Evolutionary conservation across 2,888 invertebrate genomes (phyloP).

Genomic region (Hylaea fasciaria): DNA sequence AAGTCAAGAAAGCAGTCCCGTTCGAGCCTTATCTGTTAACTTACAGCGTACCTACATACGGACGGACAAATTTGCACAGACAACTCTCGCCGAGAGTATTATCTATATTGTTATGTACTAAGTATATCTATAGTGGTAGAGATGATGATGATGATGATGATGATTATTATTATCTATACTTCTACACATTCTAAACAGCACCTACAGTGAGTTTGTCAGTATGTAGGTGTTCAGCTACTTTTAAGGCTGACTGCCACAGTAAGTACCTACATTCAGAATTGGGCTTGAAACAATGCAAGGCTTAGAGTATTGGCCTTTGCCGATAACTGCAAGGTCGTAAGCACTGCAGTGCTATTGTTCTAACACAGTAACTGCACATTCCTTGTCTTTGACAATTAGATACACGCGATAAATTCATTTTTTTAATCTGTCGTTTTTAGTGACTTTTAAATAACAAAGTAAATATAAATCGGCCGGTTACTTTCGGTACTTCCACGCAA

Average conservation of each 20-base stretch:
- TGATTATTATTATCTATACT: no score
- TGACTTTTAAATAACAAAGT: no score
- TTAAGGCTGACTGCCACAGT: no score
- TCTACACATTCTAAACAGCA: no score
- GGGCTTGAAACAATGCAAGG: constrained; percentile 19
- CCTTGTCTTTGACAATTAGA: neutral
- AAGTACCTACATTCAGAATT: neutral
- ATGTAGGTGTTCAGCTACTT: no score
- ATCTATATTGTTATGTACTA: constrained; percentile 12
- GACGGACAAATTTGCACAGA: constrained; percentile 24
- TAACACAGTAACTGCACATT: neutral
- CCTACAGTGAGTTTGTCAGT: no score
- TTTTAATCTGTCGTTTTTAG: no score
- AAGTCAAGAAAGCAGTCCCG: constrained; percentile 9
- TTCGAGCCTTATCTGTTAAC: neutral
- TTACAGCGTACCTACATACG: constrained; percentile 3
- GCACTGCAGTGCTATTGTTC: neutral
- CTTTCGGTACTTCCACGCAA: no score
- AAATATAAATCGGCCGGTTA: no score
- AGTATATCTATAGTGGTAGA: no score
- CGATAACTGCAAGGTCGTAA: constrained; percentile 12
- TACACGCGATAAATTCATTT: no score
- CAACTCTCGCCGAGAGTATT: constrained; percentile 22
- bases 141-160: no score
- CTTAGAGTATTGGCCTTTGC: constrained; percentile 16